phyloP scores from a whole-genome alignment of 2,113 vertebrate genomes.

The Dromaius novaehollandiae region DNA sequence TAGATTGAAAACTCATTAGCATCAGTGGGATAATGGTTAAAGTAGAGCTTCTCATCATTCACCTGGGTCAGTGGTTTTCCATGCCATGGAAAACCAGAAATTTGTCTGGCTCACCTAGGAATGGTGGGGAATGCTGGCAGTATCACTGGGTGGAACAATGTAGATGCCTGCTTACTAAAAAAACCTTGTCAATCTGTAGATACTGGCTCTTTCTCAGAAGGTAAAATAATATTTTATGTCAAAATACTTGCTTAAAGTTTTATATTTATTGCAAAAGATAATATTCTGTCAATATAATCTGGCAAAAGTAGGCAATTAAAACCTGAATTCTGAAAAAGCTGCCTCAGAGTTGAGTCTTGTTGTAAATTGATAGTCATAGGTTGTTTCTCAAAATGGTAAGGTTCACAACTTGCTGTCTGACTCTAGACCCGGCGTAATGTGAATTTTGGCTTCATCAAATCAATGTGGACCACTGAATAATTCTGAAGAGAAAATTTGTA shows the following conservation, averaged over 20 bases:
- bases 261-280: neutral
- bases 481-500: neutral
- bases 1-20: conserved; percentile 3
- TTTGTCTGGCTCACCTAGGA: neutral
- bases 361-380: neutral
- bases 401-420: neutral
- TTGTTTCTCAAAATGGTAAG: neutral
- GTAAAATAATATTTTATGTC: neutral
- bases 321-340: neutral
- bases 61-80: neutral
- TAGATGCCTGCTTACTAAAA: neutral
- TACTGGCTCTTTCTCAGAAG: neutral
- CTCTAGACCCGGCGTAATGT: neutral
- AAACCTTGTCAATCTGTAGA: neutral
- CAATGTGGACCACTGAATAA: neutral
- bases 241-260: neutral
- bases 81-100: neutral
- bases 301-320: neutral
- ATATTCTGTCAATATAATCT: neutral
- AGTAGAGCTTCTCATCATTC: neutral
- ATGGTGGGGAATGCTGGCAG: neutral
- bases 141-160: rapidly evolving
- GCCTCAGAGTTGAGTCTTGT: neutral
- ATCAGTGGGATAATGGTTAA: neutral
- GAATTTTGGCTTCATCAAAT: neutral